A percentile compares a stretch with the other conserved stretches of the same genome.
Evolutionary conservation across 2,797 vertebrate species (phyloP).

Genomic region (Sebastes diploproa): DNA sequence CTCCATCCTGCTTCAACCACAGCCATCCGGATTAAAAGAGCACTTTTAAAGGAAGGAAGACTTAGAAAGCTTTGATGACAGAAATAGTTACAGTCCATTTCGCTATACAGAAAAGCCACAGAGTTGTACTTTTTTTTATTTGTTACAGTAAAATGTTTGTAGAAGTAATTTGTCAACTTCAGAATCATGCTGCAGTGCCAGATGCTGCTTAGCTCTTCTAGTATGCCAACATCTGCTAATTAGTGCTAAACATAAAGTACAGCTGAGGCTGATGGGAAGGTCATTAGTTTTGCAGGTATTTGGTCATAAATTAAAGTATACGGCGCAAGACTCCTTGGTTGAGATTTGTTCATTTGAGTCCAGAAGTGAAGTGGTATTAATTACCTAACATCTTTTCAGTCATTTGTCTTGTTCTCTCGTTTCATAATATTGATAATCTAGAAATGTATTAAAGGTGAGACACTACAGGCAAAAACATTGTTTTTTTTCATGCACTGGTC

Average conservation of each 20-base stretch:
- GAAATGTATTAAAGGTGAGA: too few relatives aligned
- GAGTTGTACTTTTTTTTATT: not conserved
- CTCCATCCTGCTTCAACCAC: slow-evolving; percentile 57
- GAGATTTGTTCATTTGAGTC: too few relatives aligned
- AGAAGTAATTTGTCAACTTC: not conserved
- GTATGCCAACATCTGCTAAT: too few relatives aligned
- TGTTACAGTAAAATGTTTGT: not conserved
- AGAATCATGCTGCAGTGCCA: not conserved
- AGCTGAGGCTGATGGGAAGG: too few relatives aligned
- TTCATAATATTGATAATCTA: too few relatives aligned
- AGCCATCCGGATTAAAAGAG: slow-evolving; percentile 43
- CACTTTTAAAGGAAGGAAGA: slow-evolving; percentile 32
- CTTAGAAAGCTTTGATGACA: slow-evolving; percentile 20
- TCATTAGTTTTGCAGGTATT: not conserved
- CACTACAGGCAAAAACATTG: too few relatives aligned
- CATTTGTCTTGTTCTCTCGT: too few relatives aligned
- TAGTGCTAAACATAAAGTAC: too few relatives aligned
- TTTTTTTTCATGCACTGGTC: too few relatives aligned
- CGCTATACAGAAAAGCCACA: not conserved
- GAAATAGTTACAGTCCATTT: slow-evolving; percentile 6
- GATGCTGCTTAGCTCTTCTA: not conserved
- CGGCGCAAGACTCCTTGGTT: too few relatives aligned
- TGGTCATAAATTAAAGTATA: not conserved
- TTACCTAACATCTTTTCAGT: too few relatives aligned
- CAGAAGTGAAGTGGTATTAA: too few relatives aligned